These are phyloP conservation scores for Mirounga angustirostris DNA, from an alignment of 2,113 vertebrate species.

Conservation along the genomic window DNA sequence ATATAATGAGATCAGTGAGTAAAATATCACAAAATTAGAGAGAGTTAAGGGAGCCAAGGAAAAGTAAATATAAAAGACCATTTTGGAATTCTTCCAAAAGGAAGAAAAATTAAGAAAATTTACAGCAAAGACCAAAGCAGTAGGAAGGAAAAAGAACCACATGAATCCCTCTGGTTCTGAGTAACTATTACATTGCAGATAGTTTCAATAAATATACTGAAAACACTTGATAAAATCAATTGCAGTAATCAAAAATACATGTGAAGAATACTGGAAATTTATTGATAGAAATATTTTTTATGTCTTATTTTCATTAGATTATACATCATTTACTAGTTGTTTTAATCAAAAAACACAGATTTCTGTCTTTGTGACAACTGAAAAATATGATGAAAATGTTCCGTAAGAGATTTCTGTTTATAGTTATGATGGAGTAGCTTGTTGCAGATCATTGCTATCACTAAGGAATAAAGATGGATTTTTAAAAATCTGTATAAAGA, in stretches of 20 bases:
- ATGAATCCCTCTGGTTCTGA: neutral
- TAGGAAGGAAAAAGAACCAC: neutral
- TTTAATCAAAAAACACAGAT: neutral
- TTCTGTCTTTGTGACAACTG: conserved; percentile 39
- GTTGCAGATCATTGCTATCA: neutral
- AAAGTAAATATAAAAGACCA: conserved; percentile 58
- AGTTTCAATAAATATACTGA: conserved; percentile 7
- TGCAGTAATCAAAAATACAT: conserved; percentile 23
- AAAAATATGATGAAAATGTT: neutral
- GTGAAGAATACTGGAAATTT: neutral
- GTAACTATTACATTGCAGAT: neutral
- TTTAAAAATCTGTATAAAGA: neutral
- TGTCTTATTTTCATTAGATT: neutral
- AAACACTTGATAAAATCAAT: neutral
- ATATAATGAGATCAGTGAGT: conserved; percentile 68
- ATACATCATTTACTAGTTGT: neutral
- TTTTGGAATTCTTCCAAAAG: conserved; percentile 62
- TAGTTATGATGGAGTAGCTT: neutral
- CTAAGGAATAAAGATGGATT: neutral
- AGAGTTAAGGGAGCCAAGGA: conserved; percentile 18
- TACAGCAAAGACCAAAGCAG: neutral
- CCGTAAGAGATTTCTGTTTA: conserved; percentile 23
- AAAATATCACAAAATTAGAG: conserved; percentile 70
- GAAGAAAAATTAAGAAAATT: conserved; percentile 57
- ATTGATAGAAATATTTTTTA: neutral